Evolutionary conservation across 2,888 invertebrate species (phyloP).

Genomic region (Dynastes tityus): DNA sequence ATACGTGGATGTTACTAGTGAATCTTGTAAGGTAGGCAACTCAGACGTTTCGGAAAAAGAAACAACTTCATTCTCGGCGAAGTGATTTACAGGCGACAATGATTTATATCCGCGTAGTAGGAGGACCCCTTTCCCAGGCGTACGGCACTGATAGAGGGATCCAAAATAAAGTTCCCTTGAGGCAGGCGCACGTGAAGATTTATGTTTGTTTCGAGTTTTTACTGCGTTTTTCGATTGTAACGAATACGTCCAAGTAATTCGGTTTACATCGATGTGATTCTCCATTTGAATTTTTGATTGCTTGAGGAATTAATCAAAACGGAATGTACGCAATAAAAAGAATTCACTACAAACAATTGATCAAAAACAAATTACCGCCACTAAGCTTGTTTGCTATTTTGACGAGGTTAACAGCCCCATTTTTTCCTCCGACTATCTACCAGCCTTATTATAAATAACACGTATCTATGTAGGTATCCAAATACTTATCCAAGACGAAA

Average conservation of each 20-base stretch:
- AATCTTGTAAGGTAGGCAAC: not conserved
- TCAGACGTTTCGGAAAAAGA: slow-evolving; percentile 26
- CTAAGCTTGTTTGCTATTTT: too few relatives aligned
- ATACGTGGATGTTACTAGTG: not conserved
- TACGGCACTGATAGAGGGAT: not conserved
- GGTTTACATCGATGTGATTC: not conserved
- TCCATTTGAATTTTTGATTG: too few relatives aligned
- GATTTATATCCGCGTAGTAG: slow-evolving; percentile 60
- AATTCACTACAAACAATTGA: too few relatives aligned
- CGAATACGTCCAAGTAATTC: not conserved
- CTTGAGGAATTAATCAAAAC: too few relatives aligned
- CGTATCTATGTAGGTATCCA: too few relatives aligned
- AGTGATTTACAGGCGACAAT: slow-evolving; percentile 66
- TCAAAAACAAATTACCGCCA: too few relatives aligned
- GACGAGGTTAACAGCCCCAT: too few relatives aligned
- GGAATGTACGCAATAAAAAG: too few relatives aligned
- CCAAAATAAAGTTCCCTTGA: slow-evolving; percentile 16
- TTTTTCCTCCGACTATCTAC: too few relatives aligned
- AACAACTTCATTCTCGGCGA: slow-evolving; percentile 56
- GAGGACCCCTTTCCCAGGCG: not conserved
- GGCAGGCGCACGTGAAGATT: not conserved
- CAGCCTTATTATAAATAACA: too few relatives aligned
- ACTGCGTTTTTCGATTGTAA: not conserved
- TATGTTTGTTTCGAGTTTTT: slow-evolving; percentile 5
- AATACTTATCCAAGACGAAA: too few relatives aligned